A percentile compares a stretch with the other conserved stretches of the same genome.
Evolutionary conservation across 2,888 invertebrate genomes (phyloP).

Genomic region (Dryococelus australis): DNA sequence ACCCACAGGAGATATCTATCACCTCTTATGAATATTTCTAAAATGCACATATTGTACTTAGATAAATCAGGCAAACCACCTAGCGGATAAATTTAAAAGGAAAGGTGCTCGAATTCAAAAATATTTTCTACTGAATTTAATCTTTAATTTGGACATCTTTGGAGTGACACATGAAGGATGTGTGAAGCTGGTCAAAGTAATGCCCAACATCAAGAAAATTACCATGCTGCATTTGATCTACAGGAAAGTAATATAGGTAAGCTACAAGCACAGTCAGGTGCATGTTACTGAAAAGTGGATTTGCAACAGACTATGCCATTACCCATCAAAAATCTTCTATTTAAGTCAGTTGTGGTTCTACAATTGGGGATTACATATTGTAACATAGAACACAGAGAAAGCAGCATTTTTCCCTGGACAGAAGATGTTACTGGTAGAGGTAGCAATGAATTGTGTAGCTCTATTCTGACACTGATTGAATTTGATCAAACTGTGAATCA

Average conservation of each 20-base stretch:
- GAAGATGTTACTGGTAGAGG: neutral
- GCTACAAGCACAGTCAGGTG: neutral
- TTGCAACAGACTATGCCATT: constrained; percentile 20
- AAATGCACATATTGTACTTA: constrained; percentile 48
- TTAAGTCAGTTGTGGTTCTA: neutral
- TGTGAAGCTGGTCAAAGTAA: constrained; percentile 44
- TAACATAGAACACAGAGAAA: neutral
- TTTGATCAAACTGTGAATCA: neutral
- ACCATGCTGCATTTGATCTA: neutral
- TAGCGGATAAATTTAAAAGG: constrained; percentile 41
- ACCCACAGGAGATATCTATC: constrained; percentile 48
- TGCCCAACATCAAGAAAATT: constrained; percentile 5
- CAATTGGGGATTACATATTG: neutral
- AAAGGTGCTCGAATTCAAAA: constrained; percentile 47
- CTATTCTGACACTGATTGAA: constrained; percentile 33
- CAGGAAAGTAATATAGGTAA: neutral
- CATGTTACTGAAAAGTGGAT: neutral
- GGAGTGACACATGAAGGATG: constrained; percentile 44
- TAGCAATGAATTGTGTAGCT: constrained; percentile 34
- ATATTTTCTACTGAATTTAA: constrained; percentile 50
- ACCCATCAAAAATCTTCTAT: neutral
- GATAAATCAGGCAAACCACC: constrained; percentile 42
- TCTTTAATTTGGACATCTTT: constrained; percentile 49
- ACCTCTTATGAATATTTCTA: constrained; percentile 48
- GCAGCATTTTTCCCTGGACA: constrained; percentile 3